Percentiles rank a stretch among this genome's conserved stretches.
Conservation (phyloP, 1,140 invertebrate genomes). For the Lerema accius region DNA sequence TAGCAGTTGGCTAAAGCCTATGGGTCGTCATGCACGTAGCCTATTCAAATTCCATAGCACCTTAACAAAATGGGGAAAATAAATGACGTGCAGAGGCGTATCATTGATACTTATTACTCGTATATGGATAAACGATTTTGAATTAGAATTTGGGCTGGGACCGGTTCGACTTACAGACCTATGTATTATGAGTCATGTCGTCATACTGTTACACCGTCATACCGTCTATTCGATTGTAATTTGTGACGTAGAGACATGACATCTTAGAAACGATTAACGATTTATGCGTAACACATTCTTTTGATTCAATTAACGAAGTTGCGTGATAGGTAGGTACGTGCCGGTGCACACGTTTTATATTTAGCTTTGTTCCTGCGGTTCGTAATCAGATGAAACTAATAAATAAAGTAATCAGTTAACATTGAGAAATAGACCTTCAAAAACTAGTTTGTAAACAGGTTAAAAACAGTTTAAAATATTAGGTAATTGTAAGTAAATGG, state of each 20-base stretch:
- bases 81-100: too few relatives aligned
- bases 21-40: too few relatives aligned
- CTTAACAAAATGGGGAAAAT: too few relatives aligned
- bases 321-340: slow-evolving; percentile 38
- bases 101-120: too few relatives aligned
- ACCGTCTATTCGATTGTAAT: slow-evolving; percentile 1
- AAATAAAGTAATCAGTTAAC: slow-evolving; percentile 18
- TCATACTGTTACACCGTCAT: too few relatives aligned
- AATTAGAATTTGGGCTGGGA: too few relatives aligned
- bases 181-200: too few relatives aligned
- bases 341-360: slow-evolving; percentile 36
- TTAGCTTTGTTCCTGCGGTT: slow-evolving; percentile 32
- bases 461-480: not conserved
- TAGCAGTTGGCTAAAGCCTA: too few relatives aligned
- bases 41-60: too few relatives aligned
- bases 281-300: slow-evolving; percentile 22
- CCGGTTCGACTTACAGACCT: too few relatives aligned
- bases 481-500: too few relatives aligned
- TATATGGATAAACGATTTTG: too few relatives aligned
- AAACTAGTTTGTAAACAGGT: not conserved
- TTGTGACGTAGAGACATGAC: slow-evolving; percentile 27
- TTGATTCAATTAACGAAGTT: not conserved
- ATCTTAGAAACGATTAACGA: slow-evolving; percentile 34
- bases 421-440: slow-evolving; percentile 15
- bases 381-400: slow-evolving; percentile 35